These are phyloP conservation scores for Alethe diademata DNA, from an alignment of 2,113 vertebrate species.

Conservation along the genomic window DNA sequence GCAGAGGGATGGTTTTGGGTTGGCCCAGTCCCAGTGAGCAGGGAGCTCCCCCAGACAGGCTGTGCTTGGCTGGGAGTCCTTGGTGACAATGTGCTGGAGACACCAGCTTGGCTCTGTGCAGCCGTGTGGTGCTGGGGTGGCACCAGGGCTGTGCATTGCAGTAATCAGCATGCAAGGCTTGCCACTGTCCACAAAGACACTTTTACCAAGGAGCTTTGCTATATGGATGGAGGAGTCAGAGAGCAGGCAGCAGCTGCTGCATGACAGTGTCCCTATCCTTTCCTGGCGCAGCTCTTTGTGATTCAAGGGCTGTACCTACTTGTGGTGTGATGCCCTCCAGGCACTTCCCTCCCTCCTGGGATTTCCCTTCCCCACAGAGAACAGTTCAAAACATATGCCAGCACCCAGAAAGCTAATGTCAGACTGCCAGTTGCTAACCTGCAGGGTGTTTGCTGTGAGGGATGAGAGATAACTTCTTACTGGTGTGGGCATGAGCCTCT, in stretches of 20 bases:
- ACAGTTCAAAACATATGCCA: not conserved
- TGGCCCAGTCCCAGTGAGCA: not conserved
- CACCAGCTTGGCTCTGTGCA: not conserved
- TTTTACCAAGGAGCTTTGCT: not conserved
- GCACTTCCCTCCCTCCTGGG: not conserved
- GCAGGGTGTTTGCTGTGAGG: not conserved
- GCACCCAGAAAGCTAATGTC: not conserved
- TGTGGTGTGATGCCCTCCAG: not conserved
- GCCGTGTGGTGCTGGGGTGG: rapidly evolving
- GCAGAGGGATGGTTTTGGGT: not conserved
- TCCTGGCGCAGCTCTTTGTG: not conserved
- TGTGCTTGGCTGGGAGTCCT: not conserved
- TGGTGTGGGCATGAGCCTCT: not conserved
- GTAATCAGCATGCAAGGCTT: not conserved
- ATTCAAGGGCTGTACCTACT: not conserved
- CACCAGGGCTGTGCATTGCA: not conserved
- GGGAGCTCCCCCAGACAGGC: not conserved
- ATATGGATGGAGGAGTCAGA: not conserved
- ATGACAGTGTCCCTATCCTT: rapidly evolving
- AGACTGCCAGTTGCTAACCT: not conserved
- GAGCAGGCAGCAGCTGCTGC: not conserved
- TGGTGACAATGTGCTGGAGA: not conserved
- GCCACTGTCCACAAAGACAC: not conserved
- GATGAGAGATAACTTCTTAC: not conserved
- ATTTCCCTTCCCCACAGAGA: not conserved